phyloP scores from a whole-genome alignment of 2,797 vertebrate species.

The Psittacula echo region DNA sequence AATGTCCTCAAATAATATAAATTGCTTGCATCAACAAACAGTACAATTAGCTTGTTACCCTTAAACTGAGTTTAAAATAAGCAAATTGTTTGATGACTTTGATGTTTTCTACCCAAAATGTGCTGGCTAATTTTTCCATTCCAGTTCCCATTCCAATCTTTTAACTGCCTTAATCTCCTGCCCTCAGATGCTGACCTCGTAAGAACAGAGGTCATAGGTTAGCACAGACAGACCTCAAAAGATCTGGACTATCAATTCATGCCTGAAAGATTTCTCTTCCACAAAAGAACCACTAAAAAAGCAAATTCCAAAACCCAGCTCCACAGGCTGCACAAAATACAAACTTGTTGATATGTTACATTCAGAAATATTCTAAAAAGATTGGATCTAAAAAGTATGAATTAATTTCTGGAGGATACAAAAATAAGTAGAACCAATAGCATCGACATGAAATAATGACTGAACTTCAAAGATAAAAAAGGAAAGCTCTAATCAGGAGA shows the following conservation, averaged over 20 bases:
- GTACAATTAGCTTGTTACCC: conserved; percentile 80
- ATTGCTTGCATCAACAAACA: conserved; percentile 65
- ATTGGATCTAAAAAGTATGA: background rate
- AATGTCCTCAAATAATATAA: conserved; percentile 63
- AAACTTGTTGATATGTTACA: conserved; percentile 66
- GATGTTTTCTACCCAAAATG: conserved; percentile 85
- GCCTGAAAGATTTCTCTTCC: conserved; percentile 81
- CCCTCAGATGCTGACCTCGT: conserved; percentile 86
- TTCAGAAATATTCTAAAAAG: conserved; percentile 27
- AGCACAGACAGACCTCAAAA: conserved; percentile 84
- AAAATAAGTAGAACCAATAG: background rate
- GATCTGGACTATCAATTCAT: conserved; percentile 86
- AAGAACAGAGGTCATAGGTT: conserved; percentile 85
- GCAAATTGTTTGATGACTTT: conserved; percentile 83
- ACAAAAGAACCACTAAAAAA: conserved; percentile 82
- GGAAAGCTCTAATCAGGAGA: conserved; percentile 6
- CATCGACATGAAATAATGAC: background rate
- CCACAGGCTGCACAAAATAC: conserved; percentile 70
- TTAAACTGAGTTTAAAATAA: conserved; percentile 82
- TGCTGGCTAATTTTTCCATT: conserved; percentile 85
- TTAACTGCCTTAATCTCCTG: conserved; percentile 87
- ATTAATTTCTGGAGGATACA: background rate
- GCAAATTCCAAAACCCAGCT: conserved; percentile 82
- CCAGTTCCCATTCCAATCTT: conserved; percentile 84
- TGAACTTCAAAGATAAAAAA: conserved; percentile 45